Evolutionary conservation across 2,113 vertebrate species (phyloP), one percentile per base, ranked within the genome.

Genomic region (Cacatua alba): DNA sequence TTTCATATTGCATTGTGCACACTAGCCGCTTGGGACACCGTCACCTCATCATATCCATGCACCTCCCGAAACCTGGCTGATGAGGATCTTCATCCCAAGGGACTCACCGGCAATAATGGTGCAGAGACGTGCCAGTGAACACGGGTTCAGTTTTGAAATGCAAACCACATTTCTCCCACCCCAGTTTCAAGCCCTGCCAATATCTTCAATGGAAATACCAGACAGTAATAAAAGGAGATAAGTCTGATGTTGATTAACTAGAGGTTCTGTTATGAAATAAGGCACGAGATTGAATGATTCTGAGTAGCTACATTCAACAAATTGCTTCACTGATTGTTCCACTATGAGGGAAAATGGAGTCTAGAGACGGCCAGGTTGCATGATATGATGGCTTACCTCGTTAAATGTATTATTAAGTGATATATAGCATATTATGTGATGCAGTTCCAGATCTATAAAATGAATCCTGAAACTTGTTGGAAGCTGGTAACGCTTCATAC

Each of bases 171-270:
- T 93, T 93, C 77, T 92, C 41, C 43, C 4, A 2, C 60, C 26
- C 67, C 76, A 31, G 46, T 60, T 83, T 67, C 60, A 75, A 51
- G 64, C 46, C 37, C 67, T 39, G 69, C 63, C 93, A 94, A 43
- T 13, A 70, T 52, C 25, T 76, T 86, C 62, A 53, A 12, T 67
- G 60, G 53, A 74, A 78, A 62, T 71, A 84, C 74, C 72, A 86
- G 76, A 35, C 60, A 81, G 76, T 60, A 60, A 86, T 65, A 88
- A 82, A 93, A 85, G 68, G 37, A 88, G 53, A 37, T 55, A 65
- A 53, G 55, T 68, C 76, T 90, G 68, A 83, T 84, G 43, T 71
- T 67, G 52, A 80, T 91, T 88, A 82, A 55, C 64, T 65, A 74
- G 46, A 88, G 49, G 20, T 53, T 84, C 88, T 59, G 7, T 48